Conservation (phyloP, 2,113 vertebrate species). For the Antigone vipio region DNA sequence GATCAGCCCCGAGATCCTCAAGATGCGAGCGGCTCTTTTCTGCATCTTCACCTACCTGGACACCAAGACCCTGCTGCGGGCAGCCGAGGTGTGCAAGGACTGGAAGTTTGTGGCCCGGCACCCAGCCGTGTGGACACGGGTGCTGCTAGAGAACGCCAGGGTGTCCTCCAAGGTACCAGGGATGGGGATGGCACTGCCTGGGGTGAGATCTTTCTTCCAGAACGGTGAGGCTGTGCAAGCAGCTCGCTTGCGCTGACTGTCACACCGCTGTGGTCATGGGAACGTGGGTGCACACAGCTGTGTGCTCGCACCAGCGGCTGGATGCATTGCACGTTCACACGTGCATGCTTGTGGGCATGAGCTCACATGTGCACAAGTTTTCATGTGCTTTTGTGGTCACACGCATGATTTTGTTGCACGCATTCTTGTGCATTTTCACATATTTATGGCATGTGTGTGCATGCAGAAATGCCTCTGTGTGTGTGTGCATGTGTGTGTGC, state of each 20-base stretch:
- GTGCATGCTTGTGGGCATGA: rapidly evolving
- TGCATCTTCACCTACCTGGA: slow-evolving; percentile 99
- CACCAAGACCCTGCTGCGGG: slow-evolving; percentile 89
- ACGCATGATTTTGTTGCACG: rapidly evolving
- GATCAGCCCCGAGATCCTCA: slow-evolving; percentile 96
- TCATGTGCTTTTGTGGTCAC: rapidly evolving
- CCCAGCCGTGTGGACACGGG: slow-evolving; percentile 94
- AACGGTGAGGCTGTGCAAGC: not conserved
- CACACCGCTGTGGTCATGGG: rapidly evolving
- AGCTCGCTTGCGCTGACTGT: not conserved
- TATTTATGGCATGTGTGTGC: rapidly evolving
- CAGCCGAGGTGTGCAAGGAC: slow-evolving; percentile 92
- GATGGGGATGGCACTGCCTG: not conserved
- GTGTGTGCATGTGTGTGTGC: too few species aligned
- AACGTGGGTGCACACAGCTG: rapidly evolving
- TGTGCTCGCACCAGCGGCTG: rapidly evolving
- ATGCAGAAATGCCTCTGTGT: too few species aligned
- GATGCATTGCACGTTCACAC: rapidly evolving
- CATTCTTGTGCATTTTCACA: rapidly evolving
- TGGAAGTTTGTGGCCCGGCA: slow-evolving; percentile 97
- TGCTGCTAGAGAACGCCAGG: slow-evolving; percentile 93
- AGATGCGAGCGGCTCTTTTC: slow-evolving; percentile 95
- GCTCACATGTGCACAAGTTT: rapidly evolving
- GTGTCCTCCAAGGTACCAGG: slow-evolving; percentile 89
- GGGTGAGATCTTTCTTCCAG: not conserved